Percentiles rank a stretch among this genome's conserved stretches.
Evolutionary conservation across 2,888 invertebrate species (phyloP).

Genomic region (Melinopterus prodromus): DNA sequence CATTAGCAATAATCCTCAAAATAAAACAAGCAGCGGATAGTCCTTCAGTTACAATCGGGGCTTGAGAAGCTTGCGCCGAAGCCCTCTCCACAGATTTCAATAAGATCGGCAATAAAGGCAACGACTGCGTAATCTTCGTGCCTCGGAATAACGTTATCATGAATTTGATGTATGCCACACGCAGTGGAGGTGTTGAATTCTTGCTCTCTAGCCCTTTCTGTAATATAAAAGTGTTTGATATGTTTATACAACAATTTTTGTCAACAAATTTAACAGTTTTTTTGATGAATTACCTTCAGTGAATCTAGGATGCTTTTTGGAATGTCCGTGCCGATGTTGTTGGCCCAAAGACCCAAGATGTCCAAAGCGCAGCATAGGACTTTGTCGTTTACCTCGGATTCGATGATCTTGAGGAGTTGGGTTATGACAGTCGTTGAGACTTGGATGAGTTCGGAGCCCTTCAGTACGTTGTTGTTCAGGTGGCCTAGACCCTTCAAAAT

Average conservation of each 20-base stretch:
- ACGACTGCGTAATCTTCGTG: constrained; percentile 61
- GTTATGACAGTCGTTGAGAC: constrained; percentile 70
- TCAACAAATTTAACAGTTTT: too few relatives aligned
- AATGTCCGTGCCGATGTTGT: constrained; percentile 69
- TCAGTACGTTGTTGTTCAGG: constrained; percentile 74
- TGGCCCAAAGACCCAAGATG: constrained; percentile 83
- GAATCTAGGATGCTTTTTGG: constrained; percentile 72
- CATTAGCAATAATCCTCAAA: constrained; percentile 65
- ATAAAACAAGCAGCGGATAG: constrained; percentile 74
- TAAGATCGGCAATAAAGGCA: constrained; percentile 69
- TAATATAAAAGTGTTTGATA: constrained; percentile 44
- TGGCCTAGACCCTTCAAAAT: constrained; percentile 72
- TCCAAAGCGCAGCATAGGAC: constrained; percentile 83
- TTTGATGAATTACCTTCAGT: constrained; percentile 62
- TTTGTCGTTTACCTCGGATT: constrained; percentile 92
- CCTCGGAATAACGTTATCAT: constrained; percentile 72
- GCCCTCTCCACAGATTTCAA: constrained; percentile 79
- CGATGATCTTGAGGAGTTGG: constrained; percentile 80
- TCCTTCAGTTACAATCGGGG: constrained; percentile 74
- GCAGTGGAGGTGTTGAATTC: constrained; percentile 78
- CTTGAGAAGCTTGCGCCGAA: constrained; percentile 76
- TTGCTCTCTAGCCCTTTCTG: constrained; percentile 80
- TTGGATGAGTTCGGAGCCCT: constrained; percentile 65
- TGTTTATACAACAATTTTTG: constrained; percentile 7
- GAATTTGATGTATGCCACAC: constrained; percentile 81